Base-by-base conservation (phyloP, 1,140 invertebrate species). In the Liolophura sinensis region DNA sequence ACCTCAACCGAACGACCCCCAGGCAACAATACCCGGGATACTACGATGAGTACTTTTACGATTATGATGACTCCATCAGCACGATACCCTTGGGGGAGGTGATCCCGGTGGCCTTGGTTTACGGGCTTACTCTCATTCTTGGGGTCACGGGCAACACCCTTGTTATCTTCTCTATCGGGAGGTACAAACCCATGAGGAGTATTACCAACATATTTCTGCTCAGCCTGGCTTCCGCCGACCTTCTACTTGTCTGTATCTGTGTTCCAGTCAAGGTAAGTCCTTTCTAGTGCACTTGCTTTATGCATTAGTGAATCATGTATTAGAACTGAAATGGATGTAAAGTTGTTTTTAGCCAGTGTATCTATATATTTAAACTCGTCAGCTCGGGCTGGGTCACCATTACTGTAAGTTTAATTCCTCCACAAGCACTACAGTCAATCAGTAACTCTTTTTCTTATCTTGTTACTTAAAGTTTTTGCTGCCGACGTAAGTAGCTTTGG, bases 191-290 rank as follows among this genome's bases (percentile, higher is more conserved):
- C 63, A 88, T 89, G 78, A 76, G 84, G 67, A 89, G 74, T 73
- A 87, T 90, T 1, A 92, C 90, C 9, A 92, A 92, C 72, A 86
- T 91, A 7, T 92, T 92, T 71, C 79, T 92, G 15, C 63, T 81
- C 6, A 90, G 89, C 74, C 79, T 92, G 27, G 90, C 91, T 3
- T 89, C 88, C 1, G 90, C 91, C 9, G 91, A 92, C 82, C 85
- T 92, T 1, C 81, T 92, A 27, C 86, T 92, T 3, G 90, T 92
- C 60, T 84, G 89, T 49, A 87, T 92, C 70, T 92, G 91, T 79
- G 90, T 92, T 64, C 91, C 91, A 7, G 88, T 92, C 0, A 92
- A 91, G 87, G 90, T 91, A 82, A 87, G 84, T 49, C 22, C 3
- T 40, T 9, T 40, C 31, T 9, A 40, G 31, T 9, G 3, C 31